Evolutionary conservation across 2,888 invertebrate species (phyloP), one percentile per base, ranked within the genome.

Genomic region (Arctia plantaginis): DNA sequence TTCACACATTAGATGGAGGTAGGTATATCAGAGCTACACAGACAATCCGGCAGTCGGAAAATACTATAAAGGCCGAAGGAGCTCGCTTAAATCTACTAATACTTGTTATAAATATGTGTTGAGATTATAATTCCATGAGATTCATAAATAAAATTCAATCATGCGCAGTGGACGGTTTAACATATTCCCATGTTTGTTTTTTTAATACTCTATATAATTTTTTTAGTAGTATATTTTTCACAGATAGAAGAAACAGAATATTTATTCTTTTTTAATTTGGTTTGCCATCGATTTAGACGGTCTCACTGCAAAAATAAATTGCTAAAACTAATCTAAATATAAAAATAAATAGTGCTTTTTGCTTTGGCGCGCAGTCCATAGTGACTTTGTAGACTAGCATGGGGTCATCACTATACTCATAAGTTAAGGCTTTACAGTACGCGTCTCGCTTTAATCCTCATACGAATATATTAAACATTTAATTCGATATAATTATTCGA

Each of bases 381-480:
- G 82, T 85, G 86, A 88, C 85, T 84, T 82, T 68, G 72, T 84
- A 79, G 91, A 91, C 91, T 91, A 91, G 91, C 90, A 86, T 87
- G 80, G 33, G 72, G 72, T 84, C 73, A 78, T 85, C 76, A 80
- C 79, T 83, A 83, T 70, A 79, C 82, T 78, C 75, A 77, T 78
- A 78, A 77, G 74, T 81, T 76, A 79, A 79, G 69, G 82, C 79
- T 77, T 80, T 55, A 67, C 70, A 72, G 73, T 66, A 72, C 33
- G 41, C n/a, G 23, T 72, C 69, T 76, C 74, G 71, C 71, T 55
- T 27, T 3, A 55, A 55, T 69, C 35, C n/a, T 64, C 69, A 77
- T 66, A 59, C 47, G 18, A 69, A 69, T 71, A 72, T 74, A 73
- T 78, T 74, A 72, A 80, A 83, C 78, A 72, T 41, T 44, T 1